phyloP scores from a whole-genome alignment of 2,797 vertebrate genomes.

The Heliangelus exortis region DNA sequence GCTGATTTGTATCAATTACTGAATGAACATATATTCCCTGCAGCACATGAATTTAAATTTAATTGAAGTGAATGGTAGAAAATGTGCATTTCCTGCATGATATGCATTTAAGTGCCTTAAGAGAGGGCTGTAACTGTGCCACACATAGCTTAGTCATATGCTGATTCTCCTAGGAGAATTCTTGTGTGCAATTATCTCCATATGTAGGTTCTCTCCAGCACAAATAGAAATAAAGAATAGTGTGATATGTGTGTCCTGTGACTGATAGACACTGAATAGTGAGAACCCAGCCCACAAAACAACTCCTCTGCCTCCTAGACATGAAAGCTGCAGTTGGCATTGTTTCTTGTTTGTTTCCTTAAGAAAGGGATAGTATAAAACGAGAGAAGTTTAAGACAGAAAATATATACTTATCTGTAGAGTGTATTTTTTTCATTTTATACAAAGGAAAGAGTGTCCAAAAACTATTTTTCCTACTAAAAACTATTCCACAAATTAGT shows the following conservation, averaged over 20 bases:
- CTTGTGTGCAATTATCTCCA: not conserved
- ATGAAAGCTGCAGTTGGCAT: not conserved
- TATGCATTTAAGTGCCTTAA: not conserved
- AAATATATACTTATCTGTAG: not conserved
- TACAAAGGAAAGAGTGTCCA: not conserved
- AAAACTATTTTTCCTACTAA: not conserved
- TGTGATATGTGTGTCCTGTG: slow-evolving; percentile 18
- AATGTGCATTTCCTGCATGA: not conserved
- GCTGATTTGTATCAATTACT: not conserved
- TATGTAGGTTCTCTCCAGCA: slow-evolving; percentile 8
- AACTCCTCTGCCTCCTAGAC: slow-evolving; percentile 34
- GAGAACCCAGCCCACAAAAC: slow-evolving; percentile 25
- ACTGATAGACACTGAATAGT: slow-evolving; percentile 10
- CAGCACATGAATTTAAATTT: not conserved
- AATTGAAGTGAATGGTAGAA: not conserved
- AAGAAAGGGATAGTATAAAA: not conserved
- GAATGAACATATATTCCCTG: not conserved
- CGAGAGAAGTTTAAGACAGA: not conserved
- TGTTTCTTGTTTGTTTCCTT: not conserved
- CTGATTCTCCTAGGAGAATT: not conserved
- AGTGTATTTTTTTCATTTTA: not conserved
- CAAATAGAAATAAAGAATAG: not conserved
- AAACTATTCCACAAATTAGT: not conserved
- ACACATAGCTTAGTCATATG: not conserved
- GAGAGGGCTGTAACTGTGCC: not conserved